phyloP scores from a whole-genome alignment of 2,797 vertebrate species.

The Melanotaenia trifasciata region DNA sequence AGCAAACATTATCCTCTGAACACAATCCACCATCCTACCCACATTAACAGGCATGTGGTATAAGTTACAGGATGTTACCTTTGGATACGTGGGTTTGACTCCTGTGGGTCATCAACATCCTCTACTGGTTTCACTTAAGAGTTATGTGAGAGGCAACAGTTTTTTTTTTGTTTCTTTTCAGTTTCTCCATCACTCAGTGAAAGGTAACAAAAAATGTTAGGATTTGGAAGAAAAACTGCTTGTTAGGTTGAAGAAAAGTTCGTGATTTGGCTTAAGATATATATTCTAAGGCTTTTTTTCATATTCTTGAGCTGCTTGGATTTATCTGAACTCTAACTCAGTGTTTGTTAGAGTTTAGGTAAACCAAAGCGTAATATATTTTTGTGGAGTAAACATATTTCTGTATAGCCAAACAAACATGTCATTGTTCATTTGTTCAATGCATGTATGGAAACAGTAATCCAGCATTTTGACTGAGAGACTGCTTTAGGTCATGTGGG shows the following conservation, averaged over 20 bases:
- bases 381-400: too few relatives aligned
- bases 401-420: neutral
- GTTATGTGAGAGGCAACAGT: neutral
- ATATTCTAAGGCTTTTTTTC: neutral
- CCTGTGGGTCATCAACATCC: neutral
- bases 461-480: neutral
- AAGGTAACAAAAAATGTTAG: neutral
- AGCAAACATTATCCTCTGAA: neutral
- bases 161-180: neutral
- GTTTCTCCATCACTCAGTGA: neutral
- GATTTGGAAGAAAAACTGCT: neutral
- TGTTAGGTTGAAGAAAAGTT: neutral
- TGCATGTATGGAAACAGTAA: too few relatives aligned
- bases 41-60: neutral
- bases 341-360: too few relatives aligned
- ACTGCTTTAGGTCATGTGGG: neutral
- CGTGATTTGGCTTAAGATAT: neutral
- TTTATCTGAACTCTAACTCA: too few relatives aligned
- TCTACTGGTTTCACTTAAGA: neutral
- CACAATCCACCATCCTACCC: neutral
- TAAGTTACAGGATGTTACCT: neutral
- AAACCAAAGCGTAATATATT: too few relatives aligned
- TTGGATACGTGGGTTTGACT: neutral
- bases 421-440: neutral
- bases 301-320: neutral